Evolutionary conservation across 2,797 vertebrate genomes (phyloP).

Genomic region (Silurus lanzhouensis): DNA sequence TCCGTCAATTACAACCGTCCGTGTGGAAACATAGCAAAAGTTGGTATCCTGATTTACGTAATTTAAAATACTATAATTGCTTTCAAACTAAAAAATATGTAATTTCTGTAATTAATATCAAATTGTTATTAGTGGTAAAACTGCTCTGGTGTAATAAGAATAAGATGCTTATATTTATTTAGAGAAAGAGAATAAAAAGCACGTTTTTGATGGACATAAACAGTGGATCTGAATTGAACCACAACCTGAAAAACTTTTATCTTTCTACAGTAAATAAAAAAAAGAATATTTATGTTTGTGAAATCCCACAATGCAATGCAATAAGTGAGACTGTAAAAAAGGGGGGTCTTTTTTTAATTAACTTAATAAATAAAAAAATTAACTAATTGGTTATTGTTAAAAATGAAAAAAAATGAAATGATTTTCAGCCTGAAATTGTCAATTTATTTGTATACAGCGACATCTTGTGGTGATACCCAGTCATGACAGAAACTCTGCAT

Average conservation of each 20-base stretch:
- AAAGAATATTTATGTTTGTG: background rate
- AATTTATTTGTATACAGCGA: slow-evolving; percentile 45
- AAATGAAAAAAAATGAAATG: background rate
- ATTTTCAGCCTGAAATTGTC: background rate
- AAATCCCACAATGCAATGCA: background rate
- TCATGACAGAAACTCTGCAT: background rate
- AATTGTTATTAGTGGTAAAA: background rate
- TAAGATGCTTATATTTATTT: background rate
- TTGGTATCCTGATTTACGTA: too few species aligned
- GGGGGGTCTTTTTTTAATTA: too few species aligned
- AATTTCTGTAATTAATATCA: background rate
- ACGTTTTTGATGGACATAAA: background rate
- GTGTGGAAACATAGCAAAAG: too few species aligned
- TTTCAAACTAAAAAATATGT: background rate
- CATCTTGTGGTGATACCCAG: slow-evolving; percentile 49
- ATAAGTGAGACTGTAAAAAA: background rate
- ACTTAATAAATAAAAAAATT: too few species aligned
- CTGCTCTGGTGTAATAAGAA: background rate
- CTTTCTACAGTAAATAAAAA: background rate
- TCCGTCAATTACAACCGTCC: too few species aligned
- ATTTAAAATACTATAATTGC: too few species aligned
- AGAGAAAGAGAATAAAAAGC: background rate
- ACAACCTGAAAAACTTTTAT: background rate
- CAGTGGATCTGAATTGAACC: background rate
- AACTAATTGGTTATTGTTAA: background rate